These are phyloP conservation scores for Germaria angustata DNA, from an alignment of 2,888 invertebrate species.

Conservation along the genomic window DNA sequence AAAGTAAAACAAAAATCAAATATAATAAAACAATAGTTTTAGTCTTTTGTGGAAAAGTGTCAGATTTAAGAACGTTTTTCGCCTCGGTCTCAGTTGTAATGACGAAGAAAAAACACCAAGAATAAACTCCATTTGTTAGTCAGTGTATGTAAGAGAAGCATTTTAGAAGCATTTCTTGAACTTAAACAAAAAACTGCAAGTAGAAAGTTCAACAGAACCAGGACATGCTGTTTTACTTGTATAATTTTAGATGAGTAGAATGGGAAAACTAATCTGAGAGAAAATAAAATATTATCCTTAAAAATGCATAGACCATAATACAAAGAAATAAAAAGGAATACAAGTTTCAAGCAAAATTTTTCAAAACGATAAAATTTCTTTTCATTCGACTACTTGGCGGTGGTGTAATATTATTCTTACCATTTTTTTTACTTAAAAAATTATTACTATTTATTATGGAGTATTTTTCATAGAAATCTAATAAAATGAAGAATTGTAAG, in stretches of 20 bases:
- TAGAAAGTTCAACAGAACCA: background rate
- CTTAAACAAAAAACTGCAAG: background rate
- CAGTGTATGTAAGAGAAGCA: background rate
- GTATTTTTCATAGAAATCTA: background rate
- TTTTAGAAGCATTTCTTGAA: background rate
- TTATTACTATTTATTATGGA: background rate
- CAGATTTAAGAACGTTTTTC: slow-evolving; percentile 3
- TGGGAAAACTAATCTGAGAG: background rate
- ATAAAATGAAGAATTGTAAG: background rate
- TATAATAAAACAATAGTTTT: background rate
- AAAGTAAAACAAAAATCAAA: background rate
- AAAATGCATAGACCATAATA: background rate
- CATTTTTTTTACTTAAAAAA: background rate
- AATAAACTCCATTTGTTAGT: background rate
- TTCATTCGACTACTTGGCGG: background rate
- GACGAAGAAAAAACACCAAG: background rate
- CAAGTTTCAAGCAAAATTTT: background rate
- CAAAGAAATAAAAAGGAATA: background rate
- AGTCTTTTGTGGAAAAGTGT: slow-evolving; percentile 24
- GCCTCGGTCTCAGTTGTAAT: background rate
- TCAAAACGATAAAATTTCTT: background rate
- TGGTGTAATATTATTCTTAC: background rate
- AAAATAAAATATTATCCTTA: background rate
- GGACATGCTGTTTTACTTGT: background rate
- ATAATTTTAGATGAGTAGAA: background rate